A percentile compares a stretch with the other conserved stretches of the same genome.
Conservation (phyloP, 2,888 invertebrate species). For the Caenorhabditis plicata region DNA sequence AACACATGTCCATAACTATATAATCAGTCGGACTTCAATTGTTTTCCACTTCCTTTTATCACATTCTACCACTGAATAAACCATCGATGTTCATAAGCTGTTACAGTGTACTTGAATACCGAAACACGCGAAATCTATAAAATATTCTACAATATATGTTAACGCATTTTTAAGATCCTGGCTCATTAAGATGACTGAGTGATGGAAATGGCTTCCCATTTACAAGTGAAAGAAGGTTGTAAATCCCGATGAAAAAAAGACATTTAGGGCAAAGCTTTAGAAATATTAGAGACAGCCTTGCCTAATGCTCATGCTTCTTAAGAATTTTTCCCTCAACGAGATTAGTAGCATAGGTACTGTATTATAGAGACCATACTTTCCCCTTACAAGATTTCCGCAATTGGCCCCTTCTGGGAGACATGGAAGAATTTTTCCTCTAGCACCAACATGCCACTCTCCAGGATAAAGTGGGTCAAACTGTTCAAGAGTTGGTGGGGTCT, state of each 20-base stretch:
- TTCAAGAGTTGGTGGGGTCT: slow-evolving; percentile 58
- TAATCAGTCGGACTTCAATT: too few species aligned
- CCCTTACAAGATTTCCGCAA: slow-evolving; percentile 62
- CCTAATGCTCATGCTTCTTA: slow-evolving; percentile 59
- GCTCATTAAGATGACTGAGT: slow-evolving; percentile 52
- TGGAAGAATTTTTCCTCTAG: slow-evolving; percentile 61
- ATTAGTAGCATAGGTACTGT: slow-evolving; percentile 56
- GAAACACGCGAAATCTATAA: too few species aligned
- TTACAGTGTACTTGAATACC: too few species aligned
- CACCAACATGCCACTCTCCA: slow-evolving; percentile 61
- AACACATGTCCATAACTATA: too few species aligned
- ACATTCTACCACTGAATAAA: too few species aligned
- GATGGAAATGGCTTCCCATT: slow-evolving; percentile 58
- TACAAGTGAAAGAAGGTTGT: slow-evolving; percentile 52
- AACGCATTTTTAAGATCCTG: slow-evolving; percentile 44
- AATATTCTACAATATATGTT: slow-evolving; percentile 7
- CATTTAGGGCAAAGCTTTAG: slow-evolving; percentile 46
- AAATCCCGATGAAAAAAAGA: slow-evolving; percentile 52
- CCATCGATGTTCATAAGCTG: too few species aligned
- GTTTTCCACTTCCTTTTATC: too few species aligned
- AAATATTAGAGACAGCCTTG: slow-evolving; percentile 39
- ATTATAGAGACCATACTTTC: slow-evolving; percentile 63
- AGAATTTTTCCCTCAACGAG: slow-evolving; percentile 60
- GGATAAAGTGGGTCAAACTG: slow-evolving; percentile 63
- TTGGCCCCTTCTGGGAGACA: slow-evolving; percentile 64